Base-by-base conservation (phyloP, 2,113 vertebrate genomes). In the Corythoichthys haematopterus region DNA sequence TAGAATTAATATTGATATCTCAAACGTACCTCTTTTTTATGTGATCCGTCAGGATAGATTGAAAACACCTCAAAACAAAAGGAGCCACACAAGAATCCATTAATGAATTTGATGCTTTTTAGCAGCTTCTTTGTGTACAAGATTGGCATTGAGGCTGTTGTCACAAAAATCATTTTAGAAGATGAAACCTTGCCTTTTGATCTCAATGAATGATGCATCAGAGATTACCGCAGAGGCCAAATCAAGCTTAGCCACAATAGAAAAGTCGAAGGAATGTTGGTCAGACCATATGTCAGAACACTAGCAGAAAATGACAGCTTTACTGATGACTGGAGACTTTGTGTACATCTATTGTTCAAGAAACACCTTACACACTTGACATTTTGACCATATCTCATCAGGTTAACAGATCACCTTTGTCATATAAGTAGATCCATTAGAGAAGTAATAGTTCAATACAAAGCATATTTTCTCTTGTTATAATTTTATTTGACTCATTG, bases 261-360 rank as follows among this genome's bases (percentile, higher is more conserved):
- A 65, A 37, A 45, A 1, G 20, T 40, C 40, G 10, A 16, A 11
- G 20, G 53, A 52, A 51, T 3, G 3, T 6, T n/a, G 3, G 11
- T 6, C 50, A 4, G 36, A 33, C n/a, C 65, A 9, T 13, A 51
- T 14, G 8, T 8, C 16, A 36, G 40, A 60, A 4, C 12, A 55
- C 15, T 20, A 46, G 38, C 50, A 37, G 0, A 51, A 43, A 13
- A 58, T 77, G 16, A 53, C 70, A 1, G 57, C 14, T 55, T 46
- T 83, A 48, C 46, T 69, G n/a, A 37, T n/a, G 53, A n/a, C 5
- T 87, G 65, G 72, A 71, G 63, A 76, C 68, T 4, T 68, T 55
- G 3, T 86, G 83, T 46, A 48, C 46, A 15, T 66, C 71, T 12
- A 62, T 58, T 48, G 57, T 84, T 53, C 65, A 58, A 47, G 66